phyloP scores from a whole-genome alignment of 2,888 invertebrate genomes.

The Dione vanillae region DNA sequence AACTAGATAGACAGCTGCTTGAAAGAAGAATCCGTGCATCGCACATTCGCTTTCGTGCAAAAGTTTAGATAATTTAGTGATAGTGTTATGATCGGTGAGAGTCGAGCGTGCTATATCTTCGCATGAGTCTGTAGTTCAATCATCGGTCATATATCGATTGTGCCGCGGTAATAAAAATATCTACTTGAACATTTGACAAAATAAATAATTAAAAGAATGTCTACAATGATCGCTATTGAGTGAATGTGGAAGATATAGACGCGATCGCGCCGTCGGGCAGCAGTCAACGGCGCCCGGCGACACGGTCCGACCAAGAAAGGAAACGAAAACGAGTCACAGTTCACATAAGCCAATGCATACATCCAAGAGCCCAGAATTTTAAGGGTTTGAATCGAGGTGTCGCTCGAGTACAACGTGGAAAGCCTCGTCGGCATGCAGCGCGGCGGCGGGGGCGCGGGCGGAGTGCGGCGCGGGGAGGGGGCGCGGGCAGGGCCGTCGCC shows the following conservation, averaged over 20 bases:
- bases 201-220: slow-evolving; percentile 22
- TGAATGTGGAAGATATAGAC: slow-evolving; percentile 73
- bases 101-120: slow-evolving; percentile 82
- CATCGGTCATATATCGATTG: slow-evolving; percentile 42
- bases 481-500: slow-evolving; percentile 50
- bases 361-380: slow-evolving; percentile 85
- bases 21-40: slow-evolving; percentile 83
- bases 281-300: slow-evolving; percentile 68
- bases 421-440: slow-evolving; percentile 82
- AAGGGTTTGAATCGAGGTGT: slow-evolving; percentile 83
- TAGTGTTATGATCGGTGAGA: slow-evolving; percentile 77
- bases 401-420: slow-evolving; percentile 80
- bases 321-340: slow-evolving; percentile 85
- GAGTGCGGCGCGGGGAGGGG: slow-evolving; percentile 54
- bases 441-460: slow-evolving; percentile 69
- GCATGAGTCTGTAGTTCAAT: slow-evolving; percentile 42
- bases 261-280: slow-evolving; percentile 73
- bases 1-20: slow-evolving; percentile 83
- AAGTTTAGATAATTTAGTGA: slow-evolving; percentile 75
- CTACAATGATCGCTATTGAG: slow-evolving; percentile 49
- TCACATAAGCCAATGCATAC: slow-evolving; percentile 85
- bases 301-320: slow-evolving; percentile 80
- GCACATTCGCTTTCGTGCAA: slow-evolving; percentile 84
- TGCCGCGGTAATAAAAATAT: slow-evolving; percentile 40
- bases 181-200: slow-evolving; percentile 38